These are phyloP conservation scores for Melanocharis versteri DNA, from an alignment of 2,113 vertebrate genomes.

Conservation along the genomic window DNA sequence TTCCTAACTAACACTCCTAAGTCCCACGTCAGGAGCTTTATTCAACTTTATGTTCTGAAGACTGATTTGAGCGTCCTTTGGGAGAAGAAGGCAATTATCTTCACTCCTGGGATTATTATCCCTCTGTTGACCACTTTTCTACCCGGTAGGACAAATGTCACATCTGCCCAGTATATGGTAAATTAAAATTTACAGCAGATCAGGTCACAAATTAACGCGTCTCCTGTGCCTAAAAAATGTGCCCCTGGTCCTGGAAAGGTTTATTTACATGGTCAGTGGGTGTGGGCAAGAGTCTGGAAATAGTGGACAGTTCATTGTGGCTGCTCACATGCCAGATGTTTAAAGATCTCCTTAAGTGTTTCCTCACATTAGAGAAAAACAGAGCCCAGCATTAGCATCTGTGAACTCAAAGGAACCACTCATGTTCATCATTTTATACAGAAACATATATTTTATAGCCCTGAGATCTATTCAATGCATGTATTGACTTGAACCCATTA, in stretches of 20 bases:
- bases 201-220: not conserved
- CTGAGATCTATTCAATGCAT: not conserved
- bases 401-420: not conserved
- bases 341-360: not conserved
- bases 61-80: not conserved
- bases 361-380: not conserved
- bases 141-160: not conserved
- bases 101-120: not conserved
- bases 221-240: not conserved
- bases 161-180: not conserved
- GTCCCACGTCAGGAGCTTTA: not conserved
- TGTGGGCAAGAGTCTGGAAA: not conserved
- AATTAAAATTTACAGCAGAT: not conserved
- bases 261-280: not conserved
- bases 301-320: not conserved
- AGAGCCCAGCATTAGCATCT: not conserved
- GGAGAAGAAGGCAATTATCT: not conserved
- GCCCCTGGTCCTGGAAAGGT: not conserved
- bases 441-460: not conserved
- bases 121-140: not conserved
- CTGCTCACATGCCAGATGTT: not conserved
- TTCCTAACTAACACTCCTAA: not conserved
- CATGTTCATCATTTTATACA: not conserved
- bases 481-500: not conserved
- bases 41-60: not conserved